Base-by-base conservation (phyloP, 2,888 invertebrate genomes). In the Vanessa cardui region DNA sequence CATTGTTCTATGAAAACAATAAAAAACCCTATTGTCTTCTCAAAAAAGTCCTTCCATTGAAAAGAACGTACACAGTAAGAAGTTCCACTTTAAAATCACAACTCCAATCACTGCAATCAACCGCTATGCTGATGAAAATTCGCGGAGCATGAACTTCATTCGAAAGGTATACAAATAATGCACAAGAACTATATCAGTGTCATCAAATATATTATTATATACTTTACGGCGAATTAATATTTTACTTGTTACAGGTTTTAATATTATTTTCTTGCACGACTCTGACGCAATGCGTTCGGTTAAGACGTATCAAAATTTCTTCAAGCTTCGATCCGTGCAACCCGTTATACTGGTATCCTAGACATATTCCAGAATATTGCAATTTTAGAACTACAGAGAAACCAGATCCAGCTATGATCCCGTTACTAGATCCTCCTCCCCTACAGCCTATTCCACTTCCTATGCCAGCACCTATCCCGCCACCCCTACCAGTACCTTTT, bases 331-430 rank as follows among this genome's bases (percentile, higher is more conserved):
- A 90, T 70, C 85, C 86, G 2, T 91, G 91, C 72, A 86, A 89
- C 52, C 86, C 89, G 0, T 74, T 88, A 0, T 92, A 87, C 66
- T 92, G 91, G 91, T 91, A 88, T 64, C 83, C 83, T 2, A 77
- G 70, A 64, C 61, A 70, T 18, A 75, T 81, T 15, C 83, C 83
- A 16, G 78, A 80, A 8, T 79, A 79, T 58, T 83, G 82, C 62
- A 61, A 77, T 26, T 68, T 58, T 33, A 74, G 62, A 63, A 68
- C 58, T 33, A 64, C 72, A 31, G 6, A 64, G 9, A 71, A 58
- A 9, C 56, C 65, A 4, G 12, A 21, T 8, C 18, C 33, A 18
- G 26, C 18, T 16, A 21, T 26, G 52, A 26, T 26, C 5, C 52
- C 69, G 20, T 12, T 58, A 26, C 72, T 74, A n/a, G 33, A 71